Conservation (phyloP, 2,888 invertebrate species). For the Schizaphis graminum region DNA sequence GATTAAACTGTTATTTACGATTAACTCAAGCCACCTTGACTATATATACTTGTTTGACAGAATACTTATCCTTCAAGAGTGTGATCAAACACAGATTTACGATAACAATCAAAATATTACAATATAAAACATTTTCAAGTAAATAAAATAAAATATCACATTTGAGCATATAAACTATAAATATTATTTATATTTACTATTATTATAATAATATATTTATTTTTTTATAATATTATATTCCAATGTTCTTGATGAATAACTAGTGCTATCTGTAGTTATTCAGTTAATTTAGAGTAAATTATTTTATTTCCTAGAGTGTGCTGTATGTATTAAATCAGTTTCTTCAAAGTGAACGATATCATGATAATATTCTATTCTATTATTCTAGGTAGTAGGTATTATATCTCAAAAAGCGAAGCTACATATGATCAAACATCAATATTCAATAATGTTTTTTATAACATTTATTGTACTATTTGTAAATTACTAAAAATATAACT, state of each 20-base stretch:
- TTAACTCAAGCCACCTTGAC: neutral
- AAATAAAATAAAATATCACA: neutral
- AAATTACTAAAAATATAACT: neutral
- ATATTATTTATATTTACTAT: neutral
- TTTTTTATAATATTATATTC: neutral
- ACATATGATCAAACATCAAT: neutral
- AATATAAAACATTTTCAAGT: neutral
- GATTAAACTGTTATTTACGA: neutral
- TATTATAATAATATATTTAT: neutral
- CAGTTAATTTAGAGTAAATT: neutral
- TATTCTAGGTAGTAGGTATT: too few relatives aligned
- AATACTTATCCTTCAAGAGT: neutral
- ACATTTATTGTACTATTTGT: neutral
- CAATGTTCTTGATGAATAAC: neutral
- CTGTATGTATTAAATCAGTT: neutral
- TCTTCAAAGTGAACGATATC: neutral
- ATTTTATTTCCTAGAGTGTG: conserved; percentile 2
- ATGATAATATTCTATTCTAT: neutral
- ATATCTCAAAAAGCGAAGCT: neutral
- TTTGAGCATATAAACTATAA: neutral
- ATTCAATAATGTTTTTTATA: too few relatives aligned
- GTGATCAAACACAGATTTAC: neutral
- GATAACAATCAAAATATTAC: neutral
- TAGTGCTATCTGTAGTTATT: neutral
- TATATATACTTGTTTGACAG: neutral